Conservation (phyloP, 2,797 vertebrate genomes). For the Sebastes vulpes region DNA sequence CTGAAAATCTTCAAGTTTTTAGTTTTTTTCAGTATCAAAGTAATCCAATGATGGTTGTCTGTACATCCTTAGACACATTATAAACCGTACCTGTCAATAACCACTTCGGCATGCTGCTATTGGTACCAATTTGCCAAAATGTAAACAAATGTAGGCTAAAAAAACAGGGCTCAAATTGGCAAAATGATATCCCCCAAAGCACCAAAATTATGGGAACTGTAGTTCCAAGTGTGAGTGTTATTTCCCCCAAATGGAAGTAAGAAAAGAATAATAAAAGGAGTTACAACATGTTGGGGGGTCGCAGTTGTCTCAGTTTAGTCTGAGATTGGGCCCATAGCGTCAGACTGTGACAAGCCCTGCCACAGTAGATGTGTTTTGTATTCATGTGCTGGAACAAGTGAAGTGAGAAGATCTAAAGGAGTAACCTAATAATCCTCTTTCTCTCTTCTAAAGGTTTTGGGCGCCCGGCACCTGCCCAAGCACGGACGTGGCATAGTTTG, state of each 20-base stretch:
- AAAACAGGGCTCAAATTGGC: no score
- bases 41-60: no score
- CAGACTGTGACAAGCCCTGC: background rate
- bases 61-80: fast-evolving
- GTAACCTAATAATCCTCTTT: background rate
- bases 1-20: no score
- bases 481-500: conserved; percentile 97
- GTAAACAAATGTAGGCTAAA: no score
- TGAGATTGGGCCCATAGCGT: background rate
- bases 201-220: no score
- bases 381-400: background rate
- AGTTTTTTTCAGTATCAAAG: no score
- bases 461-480: conserved; percentile 96
- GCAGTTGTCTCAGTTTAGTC: background rate
- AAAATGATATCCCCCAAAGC: no score
- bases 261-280: background rate
- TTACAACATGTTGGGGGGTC: fast-evolving
- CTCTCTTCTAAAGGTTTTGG: conserved; percentile 88
- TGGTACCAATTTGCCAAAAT: no score
- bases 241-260: no score
- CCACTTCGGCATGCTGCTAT: no score
- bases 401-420: background rate
- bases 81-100: no score
- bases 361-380: background rate
- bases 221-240: background rate